These are phyloP conservation scores for Crotophaga sulcirostris DNA, from an alignment of 2,113 vertebrate species.

Conservation along the genomic window DNA sequence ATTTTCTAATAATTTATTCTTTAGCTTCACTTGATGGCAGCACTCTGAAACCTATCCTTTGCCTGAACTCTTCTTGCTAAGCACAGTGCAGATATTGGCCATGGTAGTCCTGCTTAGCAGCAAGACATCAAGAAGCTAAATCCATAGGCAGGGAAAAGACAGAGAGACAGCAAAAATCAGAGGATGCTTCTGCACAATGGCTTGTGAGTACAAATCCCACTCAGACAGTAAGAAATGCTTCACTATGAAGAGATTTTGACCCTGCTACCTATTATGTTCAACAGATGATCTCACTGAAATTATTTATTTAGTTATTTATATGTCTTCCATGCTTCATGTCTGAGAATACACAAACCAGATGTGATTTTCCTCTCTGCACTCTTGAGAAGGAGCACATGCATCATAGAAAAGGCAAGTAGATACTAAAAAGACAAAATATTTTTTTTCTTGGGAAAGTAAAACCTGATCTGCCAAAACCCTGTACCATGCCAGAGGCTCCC, in stretches of 20 bases:
- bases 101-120: not conserved
- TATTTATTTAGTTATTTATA: conserved; percentile 37
- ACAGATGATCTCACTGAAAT: not conserved
- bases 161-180: conserved; percentile 6
- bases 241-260: conserved; percentile 23
- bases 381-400: not conserved
- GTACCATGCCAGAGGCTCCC: not conserved
- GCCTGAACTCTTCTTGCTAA: not conserved
- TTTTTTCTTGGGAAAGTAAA: not conserved
- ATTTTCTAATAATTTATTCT: not conserved
- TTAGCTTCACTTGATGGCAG: not conserved
- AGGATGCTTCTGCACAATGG: not conserved
- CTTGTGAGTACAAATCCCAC: not conserved
- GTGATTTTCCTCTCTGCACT: not conserved
- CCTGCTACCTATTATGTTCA: not conserved
- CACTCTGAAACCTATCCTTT: not conserved
- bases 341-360: conserved; percentile 25
- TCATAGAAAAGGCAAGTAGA: not conserved
- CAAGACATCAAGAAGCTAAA: not conserved
- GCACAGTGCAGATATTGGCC: not conserved
- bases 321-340: not conserved
- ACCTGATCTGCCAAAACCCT: not conserved
- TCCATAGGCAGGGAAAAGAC: not conserved
- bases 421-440: not conserved
- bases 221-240: conserved; percentile 6